These are phyloP conservation scores for Gisinianus flammeolus DNA, from an alignment of 2,888 invertebrate species.

Conservation along the genomic window DNA sequence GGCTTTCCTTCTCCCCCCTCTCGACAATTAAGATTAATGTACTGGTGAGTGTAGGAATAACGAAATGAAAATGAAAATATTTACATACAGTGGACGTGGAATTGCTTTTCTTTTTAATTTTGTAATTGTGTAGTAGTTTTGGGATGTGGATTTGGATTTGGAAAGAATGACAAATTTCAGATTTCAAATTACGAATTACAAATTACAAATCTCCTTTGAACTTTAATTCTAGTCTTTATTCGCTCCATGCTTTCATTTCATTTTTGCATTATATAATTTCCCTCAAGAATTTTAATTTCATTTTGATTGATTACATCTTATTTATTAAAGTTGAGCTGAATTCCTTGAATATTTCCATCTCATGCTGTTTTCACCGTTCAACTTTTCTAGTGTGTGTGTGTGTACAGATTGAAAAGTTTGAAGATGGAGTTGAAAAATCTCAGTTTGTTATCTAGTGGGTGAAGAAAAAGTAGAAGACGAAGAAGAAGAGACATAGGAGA, in stretches of 20 bases:
- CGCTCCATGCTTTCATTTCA: neutral
- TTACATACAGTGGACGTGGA: neutral
- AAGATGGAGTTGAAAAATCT: neutral
- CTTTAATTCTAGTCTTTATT: neutral
- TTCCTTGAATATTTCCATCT: neutral
- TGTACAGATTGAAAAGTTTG: neutral
- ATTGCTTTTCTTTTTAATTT: neutral
- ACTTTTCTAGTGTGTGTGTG: neutral
- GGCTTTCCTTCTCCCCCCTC: neutral
- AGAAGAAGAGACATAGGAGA: neutral
- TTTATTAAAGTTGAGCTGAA: slow-evolving; percentile 9
- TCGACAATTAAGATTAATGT: neutral
- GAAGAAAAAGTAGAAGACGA: neutral
- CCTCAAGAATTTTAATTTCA: slow-evolving; percentile 20
- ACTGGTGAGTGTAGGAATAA: neutral
- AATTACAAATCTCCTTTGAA: neutral
- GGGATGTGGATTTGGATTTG: too few species aligned
- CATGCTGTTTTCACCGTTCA: neutral
- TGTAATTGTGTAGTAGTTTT: neutral
- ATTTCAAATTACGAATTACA: neutral
- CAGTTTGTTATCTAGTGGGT: slow-evolving; percentile 1
- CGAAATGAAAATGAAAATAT: neutral
- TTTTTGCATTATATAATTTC: neutral
- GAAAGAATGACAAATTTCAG: neutral
- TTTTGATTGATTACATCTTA: slow-evolving; percentile 34